Evolutionary conservation across 2,113 vertebrate species (phyloP).

Genomic region (Aspidoscelis tigris): DNA sequence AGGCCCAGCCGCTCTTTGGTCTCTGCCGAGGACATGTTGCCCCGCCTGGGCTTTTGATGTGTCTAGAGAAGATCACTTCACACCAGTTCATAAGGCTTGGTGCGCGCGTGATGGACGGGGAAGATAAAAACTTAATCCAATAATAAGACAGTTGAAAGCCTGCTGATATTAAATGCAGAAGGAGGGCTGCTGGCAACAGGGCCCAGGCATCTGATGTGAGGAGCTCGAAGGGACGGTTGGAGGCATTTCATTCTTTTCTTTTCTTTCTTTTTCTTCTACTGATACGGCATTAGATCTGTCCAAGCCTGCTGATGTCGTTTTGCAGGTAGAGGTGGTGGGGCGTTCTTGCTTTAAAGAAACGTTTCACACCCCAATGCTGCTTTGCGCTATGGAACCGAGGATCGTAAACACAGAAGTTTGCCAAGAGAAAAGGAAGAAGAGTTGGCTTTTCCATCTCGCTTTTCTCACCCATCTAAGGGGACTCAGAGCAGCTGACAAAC

Average conservation of each 20-base stretch:
- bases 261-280: not conserved
- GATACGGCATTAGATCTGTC: not conserved
- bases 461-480: too few species aligned
- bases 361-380: not conserved
- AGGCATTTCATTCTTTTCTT: too few species aligned
- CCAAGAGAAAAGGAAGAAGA: too few species aligned
- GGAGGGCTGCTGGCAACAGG: not conserved
- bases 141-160: constrained; percentile 24
- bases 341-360: too few species aligned
- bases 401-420: not conserved
- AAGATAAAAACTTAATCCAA: constrained; percentile 5
- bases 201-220: not conserved
- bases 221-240: not conserved
- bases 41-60: not conserved
- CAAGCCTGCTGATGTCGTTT: too few species aligned
- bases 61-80: constrained; percentile 14
- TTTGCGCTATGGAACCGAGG: not conserved
- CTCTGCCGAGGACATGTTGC: too few species aligned
- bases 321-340: not conserved
- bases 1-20: not conserved
- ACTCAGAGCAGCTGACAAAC: too few species aligned
- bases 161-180: not conserved
- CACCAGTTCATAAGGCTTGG: not conserved
- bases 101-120: not conserved
- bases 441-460: too few species aligned